Base-by-base conservation (phyloP, 2,113 vertebrate species). In the Barbus barbus region DNA sequence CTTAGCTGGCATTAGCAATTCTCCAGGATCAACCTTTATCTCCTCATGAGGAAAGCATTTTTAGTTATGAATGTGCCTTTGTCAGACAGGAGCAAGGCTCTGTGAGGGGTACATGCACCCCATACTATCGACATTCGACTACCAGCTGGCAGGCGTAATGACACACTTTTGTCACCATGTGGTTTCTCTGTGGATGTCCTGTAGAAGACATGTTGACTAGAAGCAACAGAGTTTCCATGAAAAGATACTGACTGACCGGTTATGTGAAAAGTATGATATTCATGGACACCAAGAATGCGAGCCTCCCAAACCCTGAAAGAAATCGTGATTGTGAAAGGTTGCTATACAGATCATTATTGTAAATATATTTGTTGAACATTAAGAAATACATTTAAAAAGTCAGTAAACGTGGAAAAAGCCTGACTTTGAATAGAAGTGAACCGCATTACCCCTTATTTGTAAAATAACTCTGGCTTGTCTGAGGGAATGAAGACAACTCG, bases 11-110 rank as follows among this genome's bases (percentile, higher is more conserved):
- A 56, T 16, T n/a, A 18, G 8, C 51, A 86, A 11, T 5, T 16
- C n/a, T 20, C 60, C 60, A 11, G 74, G 80, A 28, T 78, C 28
- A 26, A 83, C 85, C 18, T 16, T 75, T 13, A 86, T 58, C 38
- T 86, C 85, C 46, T 24, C n/a, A 18, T 58, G 60, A n/a, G 12
- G 73, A 28, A 74, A 74, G 22, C 36, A 74, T 41, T 74, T 3
- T 41, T 24, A 3, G 72, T 46, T 26, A 69, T 31, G 63, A 82
- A 41, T 36, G 12, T 58, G 20, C 53, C 53, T 58, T 58, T 58
- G 53, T 58, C 53, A 58, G 53, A 58, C 8, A 58, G 53, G 53
- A 58, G 53, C 53, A 58, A n/a, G 53, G 53, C 53, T n/a, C 20
- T 1, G 53, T 58, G 20, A n/a, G 53, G 53, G 53, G 53, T 58